These are phyloP conservation scores for Rallus crepitans DNA, from an alignment of 2,797 vertebrate genomes.

Conservation along the genomic window DNA sequence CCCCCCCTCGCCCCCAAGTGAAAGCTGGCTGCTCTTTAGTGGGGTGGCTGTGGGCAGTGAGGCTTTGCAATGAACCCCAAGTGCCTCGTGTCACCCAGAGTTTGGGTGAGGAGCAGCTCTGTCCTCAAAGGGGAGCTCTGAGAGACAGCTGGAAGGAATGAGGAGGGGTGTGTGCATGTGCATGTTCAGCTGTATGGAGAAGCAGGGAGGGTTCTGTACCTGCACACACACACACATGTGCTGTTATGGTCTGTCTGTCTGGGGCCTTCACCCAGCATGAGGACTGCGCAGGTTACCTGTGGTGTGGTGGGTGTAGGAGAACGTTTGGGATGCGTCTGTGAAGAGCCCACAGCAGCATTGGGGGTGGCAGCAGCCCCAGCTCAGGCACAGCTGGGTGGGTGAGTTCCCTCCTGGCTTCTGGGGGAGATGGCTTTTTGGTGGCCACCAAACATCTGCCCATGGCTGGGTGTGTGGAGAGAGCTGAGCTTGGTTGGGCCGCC, in stretches of 20 bases:
- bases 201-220: background rate
- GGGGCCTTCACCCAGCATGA: background rate
- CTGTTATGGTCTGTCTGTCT: rapidly evolving
- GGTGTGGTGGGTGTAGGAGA: too few relatives aligned
- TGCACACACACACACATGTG: background rate
- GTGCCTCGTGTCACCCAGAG: background rate
- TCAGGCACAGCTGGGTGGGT: rapidly evolving
- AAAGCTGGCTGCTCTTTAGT: too few relatives aligned
- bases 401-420: background rate
- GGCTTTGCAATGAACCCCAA: background rate
- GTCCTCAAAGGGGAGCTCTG: background rate
- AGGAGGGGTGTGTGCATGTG: too few relatives aligned
- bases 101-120: background rate
- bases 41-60: background rate
- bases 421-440: background rate
- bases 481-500: background rate
- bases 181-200: too few relatives aligned
- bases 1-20: background rate
- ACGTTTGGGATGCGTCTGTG: too few relatives aligned
- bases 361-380: background rate
- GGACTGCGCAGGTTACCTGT: background rate
- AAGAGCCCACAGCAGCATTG: background rate
- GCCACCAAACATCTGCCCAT: background rate
- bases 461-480: background rate
- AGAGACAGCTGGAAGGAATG: background rate